Conservation (phyloP, 2,797 vertebrate species). For the Poecilia wingei region DNA sequence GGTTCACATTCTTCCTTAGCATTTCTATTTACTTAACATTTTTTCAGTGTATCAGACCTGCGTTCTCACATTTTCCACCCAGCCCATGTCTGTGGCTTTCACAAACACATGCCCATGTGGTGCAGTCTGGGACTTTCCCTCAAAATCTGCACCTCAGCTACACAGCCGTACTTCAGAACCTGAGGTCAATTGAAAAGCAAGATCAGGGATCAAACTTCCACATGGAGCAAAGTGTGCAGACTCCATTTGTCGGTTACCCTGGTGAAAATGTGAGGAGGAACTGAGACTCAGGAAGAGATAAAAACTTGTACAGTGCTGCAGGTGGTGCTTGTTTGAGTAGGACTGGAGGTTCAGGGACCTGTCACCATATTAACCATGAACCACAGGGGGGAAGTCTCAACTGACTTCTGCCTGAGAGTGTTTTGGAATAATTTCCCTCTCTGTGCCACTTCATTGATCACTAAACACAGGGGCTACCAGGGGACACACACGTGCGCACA, state of each 20-base stretch:
- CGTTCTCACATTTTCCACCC: slow-evolving; percentile 42
- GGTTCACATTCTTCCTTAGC: not conserved
- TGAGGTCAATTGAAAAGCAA: not conserved
- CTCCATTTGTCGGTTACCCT: not conserved
- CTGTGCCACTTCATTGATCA: not conserved
- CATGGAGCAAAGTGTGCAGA: not conserved
- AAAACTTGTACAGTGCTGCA: slow-evolving; percentile 36
- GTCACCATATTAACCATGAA: not conserved
- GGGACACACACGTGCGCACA: not conserved
- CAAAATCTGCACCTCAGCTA: not conserved
- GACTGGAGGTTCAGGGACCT: not conserved
- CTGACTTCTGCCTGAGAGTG: slow-evolving; percentile 7
- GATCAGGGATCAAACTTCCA: not conserved
- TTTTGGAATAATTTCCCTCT: slow-evolving; percentile 40
- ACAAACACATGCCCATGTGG: slow-evolving; percentile 18
- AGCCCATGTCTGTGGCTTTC: slow-evolving; percentile 6
- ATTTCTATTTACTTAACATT: slow-evolving; percentile 5
- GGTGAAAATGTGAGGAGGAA: slow-evolving; percentile 32
- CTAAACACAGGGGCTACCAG: not conserved
- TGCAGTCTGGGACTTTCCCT: slow-evolving; percentile 37
- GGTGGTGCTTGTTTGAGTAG: slow-evolving; percentile 20
- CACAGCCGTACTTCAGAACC: not conserved
- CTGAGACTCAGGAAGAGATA: slow-evolving; percentile 62
- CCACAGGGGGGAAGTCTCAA: slow-evolving; percentile 24
- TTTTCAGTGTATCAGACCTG: not conserved